phyloP scores from a whole-genome alignment of 35 echinoderm and acorn worm species.

The Heliocidaris tuberculata region DNA sequence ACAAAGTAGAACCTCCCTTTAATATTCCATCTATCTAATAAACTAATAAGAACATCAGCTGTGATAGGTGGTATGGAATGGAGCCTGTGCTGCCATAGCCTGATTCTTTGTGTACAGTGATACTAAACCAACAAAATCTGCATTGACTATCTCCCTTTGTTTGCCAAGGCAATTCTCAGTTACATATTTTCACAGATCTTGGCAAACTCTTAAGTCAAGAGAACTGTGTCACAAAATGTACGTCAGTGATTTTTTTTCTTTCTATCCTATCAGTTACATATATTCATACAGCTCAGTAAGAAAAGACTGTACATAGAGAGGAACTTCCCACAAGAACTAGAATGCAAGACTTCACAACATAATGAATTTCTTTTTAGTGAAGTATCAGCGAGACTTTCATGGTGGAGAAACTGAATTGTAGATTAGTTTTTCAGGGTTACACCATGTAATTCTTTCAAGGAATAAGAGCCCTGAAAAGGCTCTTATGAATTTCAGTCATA shows the following conservation, averaged over 20 bases:
- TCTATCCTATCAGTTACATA: neutral
- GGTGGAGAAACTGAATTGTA: too few relatives aligned
- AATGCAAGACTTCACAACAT: too few relatives aligned
- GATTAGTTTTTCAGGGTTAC: too few relatives aligned
- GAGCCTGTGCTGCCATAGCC: neutral
- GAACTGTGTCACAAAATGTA: neutral
- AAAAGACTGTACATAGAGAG: too few relatives aligned
- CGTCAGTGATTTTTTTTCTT: neutral
- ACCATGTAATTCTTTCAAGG: too few relatives aligned
- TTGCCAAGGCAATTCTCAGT: neutral
- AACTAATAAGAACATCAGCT: neutral
- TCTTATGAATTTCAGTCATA: too few relatives aligned
- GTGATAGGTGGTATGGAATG: neutral
- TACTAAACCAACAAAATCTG: neutral
- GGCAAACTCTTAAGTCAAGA: neutral
- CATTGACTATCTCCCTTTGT: neutral
- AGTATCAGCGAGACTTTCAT: too few relatives aligned
- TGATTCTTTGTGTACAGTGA: neutral
- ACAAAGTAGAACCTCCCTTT: neutral
- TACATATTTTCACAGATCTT: neutral
- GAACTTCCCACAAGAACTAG: too few relatives aligned
- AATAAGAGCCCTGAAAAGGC: too few relatives aligned
- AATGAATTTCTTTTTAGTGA: too few relatives aligned
- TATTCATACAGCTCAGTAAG: neutral
- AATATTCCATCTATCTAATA: neutral